Base-by-base conservation (phyloP, 2,888 invertebrate genomes). In the Acleris sparsana region DNA sequence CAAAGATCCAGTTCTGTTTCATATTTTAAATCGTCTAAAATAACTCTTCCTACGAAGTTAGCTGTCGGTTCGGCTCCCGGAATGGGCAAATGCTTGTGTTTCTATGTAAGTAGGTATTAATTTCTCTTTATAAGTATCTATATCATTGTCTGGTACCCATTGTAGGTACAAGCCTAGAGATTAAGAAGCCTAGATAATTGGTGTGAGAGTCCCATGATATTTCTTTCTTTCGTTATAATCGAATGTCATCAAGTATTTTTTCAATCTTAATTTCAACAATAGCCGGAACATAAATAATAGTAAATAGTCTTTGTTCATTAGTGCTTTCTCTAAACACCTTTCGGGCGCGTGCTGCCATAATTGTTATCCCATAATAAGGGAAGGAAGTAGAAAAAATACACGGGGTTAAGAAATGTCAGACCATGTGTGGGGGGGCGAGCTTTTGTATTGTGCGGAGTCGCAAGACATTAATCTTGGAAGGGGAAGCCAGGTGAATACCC, bases 261-360 rank as follows among this genome's bases (percentile, higher is more conserved):
- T 17, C 22, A 18, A 53, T 39, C 7, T 53, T 51, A 51, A 55
- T 20, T 25, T 16, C 7, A 17, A 60, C 43, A 61, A 65, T 61
- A 65, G 22, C 44, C 48, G 46, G n/a, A 62, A 49, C 53, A 60
- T 13, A 57, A 68, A 67, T 59, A 70, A 61, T 69, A 79, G 80
- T 79, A 77, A 83, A 83, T 57, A 60, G 53, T 57, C 63, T 53
- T 82, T 77, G 78, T 82, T 84, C 81, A 85, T 86, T 83, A 82
- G 76, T 77, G 86, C 89, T 90, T 89, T 90, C 89, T 83, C 86
- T 86, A 84, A 86, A 86, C 90, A 90, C 89, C 90, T 90, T 90
- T 87, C 75, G 76, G 71, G 80, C 89, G 87, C 89, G 91, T 90
- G 90, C 88, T 82, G 77, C 73, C 72, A 73, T 85, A 83, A 86